These are phyloP conservation scores for Amphimallon solstitiale DNA, from an alignment of 2,888 invertebrate genomes.

Conservation along the genomic window DNA sequence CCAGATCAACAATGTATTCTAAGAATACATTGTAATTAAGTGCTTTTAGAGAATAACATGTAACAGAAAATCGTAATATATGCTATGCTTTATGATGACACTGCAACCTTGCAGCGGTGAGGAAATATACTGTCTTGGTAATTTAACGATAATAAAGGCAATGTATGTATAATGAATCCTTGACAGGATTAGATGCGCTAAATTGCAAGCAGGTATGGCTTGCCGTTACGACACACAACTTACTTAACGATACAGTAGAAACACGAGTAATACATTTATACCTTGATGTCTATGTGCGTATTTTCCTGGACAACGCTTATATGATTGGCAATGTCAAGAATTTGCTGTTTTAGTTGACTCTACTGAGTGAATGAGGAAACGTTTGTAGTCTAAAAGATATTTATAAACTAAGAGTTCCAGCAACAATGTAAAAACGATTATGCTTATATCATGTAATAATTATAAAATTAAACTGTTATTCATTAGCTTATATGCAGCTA, in stretches of 20 bases:
- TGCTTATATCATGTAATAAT: too few relatives aligned
- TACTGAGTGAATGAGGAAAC: too few relatives aligned
- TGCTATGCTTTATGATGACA: background rate
- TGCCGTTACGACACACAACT: slow-evolving; percentile 1
- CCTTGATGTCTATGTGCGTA: background rate
- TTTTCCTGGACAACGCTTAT: too few relatives aligned
- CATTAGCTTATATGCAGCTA: too few relatives aligned
- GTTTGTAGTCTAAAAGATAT: too few relatives aligned
- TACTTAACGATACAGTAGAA: background rate
- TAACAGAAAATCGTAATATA: background rate
- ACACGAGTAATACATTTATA: too few relatives aligned
- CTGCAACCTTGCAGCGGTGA: slow-evolving; percentile 5
- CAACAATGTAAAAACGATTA: too few relatives aligned
- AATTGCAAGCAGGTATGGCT: slow-evolving; percentile 1
- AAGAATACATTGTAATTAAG: background rate
- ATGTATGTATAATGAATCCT: background rate
- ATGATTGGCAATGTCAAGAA: slow-evolving; percentile 8
- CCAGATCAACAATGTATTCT: background rate
- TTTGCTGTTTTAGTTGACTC: background rate
- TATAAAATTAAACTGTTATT: too few relatives aligned
- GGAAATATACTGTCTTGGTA: background rate
- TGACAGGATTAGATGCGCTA: slow-evolving; percentile 16
- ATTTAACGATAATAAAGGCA: slow-evolving; percentile 5
- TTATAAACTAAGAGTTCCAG: too few relatives aligned
- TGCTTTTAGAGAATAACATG: background rate